These are phyloP conservation scores for Carapus acus DNA, from an alignment of 2,797 vertebrate genomes.

Conservation along the genomic window DNA sequence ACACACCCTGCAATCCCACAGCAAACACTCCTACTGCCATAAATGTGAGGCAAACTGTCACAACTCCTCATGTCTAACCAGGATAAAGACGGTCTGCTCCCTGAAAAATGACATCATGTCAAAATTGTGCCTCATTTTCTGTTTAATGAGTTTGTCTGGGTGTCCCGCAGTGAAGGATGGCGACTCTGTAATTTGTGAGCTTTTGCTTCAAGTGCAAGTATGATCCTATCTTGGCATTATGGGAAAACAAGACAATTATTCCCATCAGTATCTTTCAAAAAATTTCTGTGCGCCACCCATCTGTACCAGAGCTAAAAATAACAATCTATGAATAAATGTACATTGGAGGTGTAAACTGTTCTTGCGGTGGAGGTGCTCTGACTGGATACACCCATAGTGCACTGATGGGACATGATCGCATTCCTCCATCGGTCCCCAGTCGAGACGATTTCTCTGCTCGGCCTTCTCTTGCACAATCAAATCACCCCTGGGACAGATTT, in stretches of 20 bases:
- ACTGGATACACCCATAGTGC: too few relatives aligned
- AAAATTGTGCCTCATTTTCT: background rate
- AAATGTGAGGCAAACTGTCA: background rate
- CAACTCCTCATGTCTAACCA: conserved; percentile 2
- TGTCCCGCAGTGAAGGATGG: background rate
- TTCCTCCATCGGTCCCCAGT: too few relatives aligned
- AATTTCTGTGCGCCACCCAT: conserved; percentile 11
- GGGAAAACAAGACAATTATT: too few relatives aligned
- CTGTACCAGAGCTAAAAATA: background rate
- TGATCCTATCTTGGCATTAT: too few relatives aligned
- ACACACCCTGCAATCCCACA: background rate
- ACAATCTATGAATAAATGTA: background rate
- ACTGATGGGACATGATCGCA: too few relatives aligned
- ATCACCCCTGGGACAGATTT: too few relatives aligned
- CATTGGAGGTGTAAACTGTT: background rate
- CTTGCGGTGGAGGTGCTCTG: too few relatives aligned
- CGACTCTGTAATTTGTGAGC: background rate
- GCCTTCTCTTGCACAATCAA: too few relatives aligned
- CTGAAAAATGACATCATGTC: conserved; percentile 8
- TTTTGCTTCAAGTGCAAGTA: background rate
- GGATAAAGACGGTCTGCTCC: background rate
- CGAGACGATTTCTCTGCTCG: too few relatives aligned
- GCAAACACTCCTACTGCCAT: conserved; percentile 4
- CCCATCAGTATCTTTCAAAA: conserved; percentile 5
- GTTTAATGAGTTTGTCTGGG: background rate